A percentile compares a stretch with the other conserved stretches of the same genome.
Conservation (phyloP, 2,113 vertebrate species). For the Paratilapia polleni region DNA sequence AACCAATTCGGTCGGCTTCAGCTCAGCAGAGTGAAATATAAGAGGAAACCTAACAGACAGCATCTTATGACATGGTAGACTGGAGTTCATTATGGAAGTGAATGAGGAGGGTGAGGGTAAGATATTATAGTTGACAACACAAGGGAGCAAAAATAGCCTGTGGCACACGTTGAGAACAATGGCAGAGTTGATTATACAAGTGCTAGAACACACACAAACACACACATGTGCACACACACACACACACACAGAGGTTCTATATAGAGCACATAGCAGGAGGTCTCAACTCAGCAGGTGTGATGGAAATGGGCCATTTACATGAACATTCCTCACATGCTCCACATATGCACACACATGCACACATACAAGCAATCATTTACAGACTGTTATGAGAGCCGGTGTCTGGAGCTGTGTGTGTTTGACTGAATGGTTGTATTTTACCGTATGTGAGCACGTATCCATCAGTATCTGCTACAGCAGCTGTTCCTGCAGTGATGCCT, state of each 20-base stretch:
- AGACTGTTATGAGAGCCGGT: neutral
- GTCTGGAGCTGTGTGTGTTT: conserved; percentile 8
- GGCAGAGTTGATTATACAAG: conserved; percentile 64
- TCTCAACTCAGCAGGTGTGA: conserved; percentile 27
- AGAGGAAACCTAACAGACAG: conserved; percentile 61
- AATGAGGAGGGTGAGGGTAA: conserved; percentile 46
- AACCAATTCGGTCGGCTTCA: conserved; percentile 43
- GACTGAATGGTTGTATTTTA: conserved; percentile 2
- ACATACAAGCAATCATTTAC: neutral
- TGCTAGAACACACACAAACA: conserved; percentile 21
- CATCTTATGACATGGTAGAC: conserved; percentile 63
- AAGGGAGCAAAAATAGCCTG: conserved; percentile 67
- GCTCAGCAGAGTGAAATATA: conserved; percentile 57
- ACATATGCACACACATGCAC: conserved; percentile 9
- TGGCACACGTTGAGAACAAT: conserved; percentile 59
- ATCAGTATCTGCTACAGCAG: conserved; percentile 51
- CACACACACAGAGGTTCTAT: conserved; percentile 5
- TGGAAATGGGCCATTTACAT: conserved; percentile 31
- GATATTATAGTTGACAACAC: conserved; percentile 71
- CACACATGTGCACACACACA: neutral
- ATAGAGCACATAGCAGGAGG: conserved; percentile 9
- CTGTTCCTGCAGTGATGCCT: conserved; percentile 49
- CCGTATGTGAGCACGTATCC: neutral
- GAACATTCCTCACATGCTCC: conserved; percentile 21
- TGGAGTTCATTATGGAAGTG: conserved; percentile 58